Percentiles rank a stretch among this genome's conserved stretches.
Conservation (phyloP, 2,888 invertebrate species). For the Acrobasis consociella region DNA sequence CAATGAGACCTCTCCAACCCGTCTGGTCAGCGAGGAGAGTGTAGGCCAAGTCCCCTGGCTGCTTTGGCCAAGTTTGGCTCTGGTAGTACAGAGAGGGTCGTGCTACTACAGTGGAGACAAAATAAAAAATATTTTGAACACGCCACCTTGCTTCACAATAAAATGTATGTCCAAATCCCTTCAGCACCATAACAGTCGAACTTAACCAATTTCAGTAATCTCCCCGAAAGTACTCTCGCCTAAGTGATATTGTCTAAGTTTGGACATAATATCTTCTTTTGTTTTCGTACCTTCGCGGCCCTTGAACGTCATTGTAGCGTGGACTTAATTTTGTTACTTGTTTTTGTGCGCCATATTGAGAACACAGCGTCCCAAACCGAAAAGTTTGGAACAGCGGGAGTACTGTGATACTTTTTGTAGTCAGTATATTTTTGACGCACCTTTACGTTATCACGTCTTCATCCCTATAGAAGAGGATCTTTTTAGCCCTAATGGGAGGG, state of each 20-base stretch:
- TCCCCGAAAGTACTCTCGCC: constrained; percentile 29
- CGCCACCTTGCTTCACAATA: constrained; percentile 25
- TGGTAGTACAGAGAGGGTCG: no score
- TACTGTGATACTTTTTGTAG: neutral
- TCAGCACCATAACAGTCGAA: constrained; percentile 31
- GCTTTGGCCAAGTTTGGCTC: no score
- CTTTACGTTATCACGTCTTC: neutral
- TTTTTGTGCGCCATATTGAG: constrained; percentile 10
- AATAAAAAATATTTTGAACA: neutral
- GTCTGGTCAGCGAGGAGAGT: no score
- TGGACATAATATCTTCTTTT: constrained; percentile 33
- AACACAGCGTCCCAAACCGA: constrained; percentile 1
- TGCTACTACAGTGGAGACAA: no score
- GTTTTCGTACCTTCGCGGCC: constrained; percentile 26
- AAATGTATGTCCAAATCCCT: constrained; percentile 33
- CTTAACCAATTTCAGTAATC: constrained; percentile 32
- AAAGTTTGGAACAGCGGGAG: constrained; percentile 2
- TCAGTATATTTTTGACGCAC: neutral
- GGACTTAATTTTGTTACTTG: constrained; percentile 33
- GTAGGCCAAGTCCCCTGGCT: no score
- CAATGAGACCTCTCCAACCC: no score
- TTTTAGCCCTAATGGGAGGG: no score
- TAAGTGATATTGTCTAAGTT: constrained; percentile 44
- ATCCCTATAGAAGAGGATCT: no score
- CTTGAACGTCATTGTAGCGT: constrained; percentile 36